Conservation (phyloP, 2,888 invertebrate genomes). For the Drosophila putrida region DNA sequence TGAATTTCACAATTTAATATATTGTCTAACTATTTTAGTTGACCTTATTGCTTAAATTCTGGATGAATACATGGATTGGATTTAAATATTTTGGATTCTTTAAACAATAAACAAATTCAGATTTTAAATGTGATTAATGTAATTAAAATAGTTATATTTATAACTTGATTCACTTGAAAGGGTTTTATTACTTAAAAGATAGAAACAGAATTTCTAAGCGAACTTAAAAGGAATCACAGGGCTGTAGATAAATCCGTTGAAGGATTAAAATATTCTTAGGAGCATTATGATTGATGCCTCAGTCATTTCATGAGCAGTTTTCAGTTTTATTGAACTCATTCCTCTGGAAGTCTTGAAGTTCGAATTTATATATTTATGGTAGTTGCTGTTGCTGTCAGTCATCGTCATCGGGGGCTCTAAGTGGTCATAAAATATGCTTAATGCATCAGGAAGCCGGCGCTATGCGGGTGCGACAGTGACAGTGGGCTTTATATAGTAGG, state of each 20-base stretch:
- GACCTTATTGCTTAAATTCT: no score
- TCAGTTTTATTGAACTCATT: conserved; percentile 44
- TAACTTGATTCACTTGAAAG: no score
- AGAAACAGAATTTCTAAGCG: background rate
- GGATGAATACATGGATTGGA: no score
- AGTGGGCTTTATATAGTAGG: conserved; percentile 18
- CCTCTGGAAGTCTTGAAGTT: conserved; percentile 6
- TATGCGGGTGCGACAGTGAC: conserved; percentile 61
- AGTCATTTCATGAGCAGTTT: conserved; percentile 20
- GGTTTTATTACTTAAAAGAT: no score
- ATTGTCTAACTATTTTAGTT: no score
- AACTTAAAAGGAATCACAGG: background rate
- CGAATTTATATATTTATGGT: conserved; percentile 37
- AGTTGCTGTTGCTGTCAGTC: conserved; percentile 36
- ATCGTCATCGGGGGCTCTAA: conserved; percentile 60
- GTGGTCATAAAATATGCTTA: conserved; percentile 80
- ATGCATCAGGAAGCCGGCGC: conserved; percentile 76
- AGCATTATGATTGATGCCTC: conserved; percentile 11
- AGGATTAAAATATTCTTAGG: background rate
- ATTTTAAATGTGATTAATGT: no score
- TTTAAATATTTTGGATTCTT: no score
- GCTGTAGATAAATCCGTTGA: background rate
- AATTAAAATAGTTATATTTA: no score
- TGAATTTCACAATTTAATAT: no score
- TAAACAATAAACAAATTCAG: no score